Base-by-base conservation (phyloP, 2,797 vertebrate genomes). In the Xenopus petersii region DNA sequence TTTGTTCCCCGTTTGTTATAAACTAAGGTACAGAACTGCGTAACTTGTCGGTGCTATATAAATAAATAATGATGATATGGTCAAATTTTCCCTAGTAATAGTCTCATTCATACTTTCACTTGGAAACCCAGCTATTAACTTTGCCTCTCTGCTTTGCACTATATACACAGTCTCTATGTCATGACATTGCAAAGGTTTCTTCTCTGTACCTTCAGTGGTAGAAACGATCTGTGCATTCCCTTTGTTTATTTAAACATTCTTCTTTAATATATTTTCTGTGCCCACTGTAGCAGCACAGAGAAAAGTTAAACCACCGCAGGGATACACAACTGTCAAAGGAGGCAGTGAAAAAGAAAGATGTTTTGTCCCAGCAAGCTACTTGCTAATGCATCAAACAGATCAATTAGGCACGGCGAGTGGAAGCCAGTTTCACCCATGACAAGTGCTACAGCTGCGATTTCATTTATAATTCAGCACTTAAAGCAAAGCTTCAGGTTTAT, bases 391-490 rank as follows among this genome's bases (percentile, higher is more conserved):
- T 75, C 65, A 70, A 74, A 70, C 30, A 70, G 33, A 62, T 79
- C 56, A 79, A 67, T 70, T 77, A 81, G 62, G 30, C 42, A 47
- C 47, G 51, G 61, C 65, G 62, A 73, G 51, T 64, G 59, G 66
- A 10, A 79, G 80, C 12, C 51, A 64, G 42, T 33, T n/a, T 51
- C 67, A 58, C 69, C 65, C 49, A 47, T 71, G 80, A 82, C 72
- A 75, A 1, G 68, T 67, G 63, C 59, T 48, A 26, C 61, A 59
- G 72, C 76, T 74, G 73, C 3, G 73, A 70, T 64, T 33, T 74
- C 62, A 79, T 56, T 64, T 72, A 72, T 75, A 76, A 70, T 79
- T 79, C 54, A 81, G 42, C 65, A 65, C 54, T 55, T 79, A 79
- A 65, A 68, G 48, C 61, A 62, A 77, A 62, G 71, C 56, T 47